Conservation (phyloP, 2,888 invertebrate genomes). For the Ophion ventricosus region DNA sequence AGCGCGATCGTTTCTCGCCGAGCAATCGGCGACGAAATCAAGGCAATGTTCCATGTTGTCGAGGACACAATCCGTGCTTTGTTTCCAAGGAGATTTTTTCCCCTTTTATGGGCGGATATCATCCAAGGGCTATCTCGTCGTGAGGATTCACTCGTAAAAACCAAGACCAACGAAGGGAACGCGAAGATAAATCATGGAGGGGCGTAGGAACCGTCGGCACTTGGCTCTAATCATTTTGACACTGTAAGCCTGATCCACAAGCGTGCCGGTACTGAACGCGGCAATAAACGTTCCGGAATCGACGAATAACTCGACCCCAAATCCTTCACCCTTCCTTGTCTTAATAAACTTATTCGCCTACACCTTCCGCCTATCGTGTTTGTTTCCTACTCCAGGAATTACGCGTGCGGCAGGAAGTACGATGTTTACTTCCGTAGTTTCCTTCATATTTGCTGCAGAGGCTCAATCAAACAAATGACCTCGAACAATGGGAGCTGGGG, state of each 20-base stretch:
- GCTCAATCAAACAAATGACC: background rate
- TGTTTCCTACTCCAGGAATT: background rate
- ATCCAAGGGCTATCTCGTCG: background rate
- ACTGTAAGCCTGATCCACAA: background rate
- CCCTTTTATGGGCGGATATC: background rate
- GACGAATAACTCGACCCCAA: background rate
- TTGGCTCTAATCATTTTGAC: conserved; percentile 9
- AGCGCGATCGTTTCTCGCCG: background rate
- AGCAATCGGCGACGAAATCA: too few relatives aligned
- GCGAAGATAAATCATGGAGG: background rate
- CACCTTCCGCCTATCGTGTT: background rate
- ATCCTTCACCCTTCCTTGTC: background rate
- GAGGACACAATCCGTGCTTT: too few relatives aligned
- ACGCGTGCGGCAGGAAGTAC: background rate
- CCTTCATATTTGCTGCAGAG: conserved; percentile 11
- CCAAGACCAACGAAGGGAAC: background rate
- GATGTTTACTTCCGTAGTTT: background rate
- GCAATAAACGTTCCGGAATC: background rate
- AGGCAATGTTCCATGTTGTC: too few relatives aligned
- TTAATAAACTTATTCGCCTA: conserved; percentile 28
- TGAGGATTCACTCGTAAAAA: background rate
- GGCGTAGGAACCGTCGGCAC: background rate
- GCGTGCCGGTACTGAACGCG: background rate
- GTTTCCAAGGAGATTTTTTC: background rate
- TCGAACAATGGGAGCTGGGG: background rate